Base-by-base conservation (phyloP, 2,888 invertebrate species). In the Hylaea fasciaria region DNA sequence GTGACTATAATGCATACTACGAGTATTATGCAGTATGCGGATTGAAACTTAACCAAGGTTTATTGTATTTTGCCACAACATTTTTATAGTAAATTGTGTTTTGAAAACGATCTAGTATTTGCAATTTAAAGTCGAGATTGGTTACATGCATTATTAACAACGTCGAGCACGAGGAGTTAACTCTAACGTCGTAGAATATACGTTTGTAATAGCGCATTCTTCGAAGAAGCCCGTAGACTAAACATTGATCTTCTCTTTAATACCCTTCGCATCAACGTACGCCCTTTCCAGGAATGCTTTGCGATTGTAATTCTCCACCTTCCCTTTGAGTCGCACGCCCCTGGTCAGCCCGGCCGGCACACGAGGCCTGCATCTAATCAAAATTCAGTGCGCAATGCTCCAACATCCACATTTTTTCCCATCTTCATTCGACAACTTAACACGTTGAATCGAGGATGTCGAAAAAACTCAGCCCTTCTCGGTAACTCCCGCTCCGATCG, bases 391-490 rank as follows among this genome's bases (percentile, higher is more conserved):
- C 78, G 76, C 84, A 76, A 72, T 70, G 68, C 73, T 73, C 62
- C 75, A 73, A 71, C 76, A 72, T 71, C 76, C 69, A 72, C 70
- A 73, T 77, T 82, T 84, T 83, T 81, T 76, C 77, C 76, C 75
- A 77, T 78, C 78, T 80, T 76, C 77, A 77, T 78, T 78, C 73
- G 80, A 77, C 81, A 74, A 81, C 79, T 83, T 83, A 82, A 84
- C 83, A 83, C 84, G 80, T 81, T 71, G 74, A 73, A 75, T 73
- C 68, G 78, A 82, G 83, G 82, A 86, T 82, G 81, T 83, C 74
- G 55, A 73, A 81, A 82, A 83, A 83, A 82, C 67, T 68, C 76
- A 71, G 73, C 67, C 65, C 64, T 74, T 78, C 77, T 76, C 69
- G 73, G 80, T 76, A 75, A 69, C 69, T 62, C 62, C 61, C 60